phyloP scores from a whole-genome alignment of 2,113 vertebrate genomes.

The Poicephalus meyeri region DNA sequence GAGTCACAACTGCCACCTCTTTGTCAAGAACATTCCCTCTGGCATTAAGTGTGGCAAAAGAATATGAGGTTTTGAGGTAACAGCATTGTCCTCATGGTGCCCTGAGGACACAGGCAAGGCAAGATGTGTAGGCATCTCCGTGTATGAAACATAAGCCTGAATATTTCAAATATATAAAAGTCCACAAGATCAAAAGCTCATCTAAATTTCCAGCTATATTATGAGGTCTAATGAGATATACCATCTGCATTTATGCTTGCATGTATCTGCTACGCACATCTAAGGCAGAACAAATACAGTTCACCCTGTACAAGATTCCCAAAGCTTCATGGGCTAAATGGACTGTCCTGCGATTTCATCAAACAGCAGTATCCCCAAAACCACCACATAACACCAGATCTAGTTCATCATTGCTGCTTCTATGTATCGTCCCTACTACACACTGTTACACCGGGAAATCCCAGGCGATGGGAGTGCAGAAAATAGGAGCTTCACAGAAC shows the following conservation, averaged over 20 bases:
- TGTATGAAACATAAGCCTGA: background rate
- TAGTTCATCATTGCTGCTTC: background rate
- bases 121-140: background rate
- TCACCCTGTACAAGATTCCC: background rate
- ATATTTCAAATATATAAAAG: background rate
- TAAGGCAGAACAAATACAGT: background rate
- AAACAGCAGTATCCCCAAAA: background rate
- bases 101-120: background rate
- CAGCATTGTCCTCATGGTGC: background rate
- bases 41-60: background rate
- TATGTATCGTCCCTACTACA: background rate
- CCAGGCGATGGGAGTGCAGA: background rate
- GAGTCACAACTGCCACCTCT: background rate
- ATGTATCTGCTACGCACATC: background rate
- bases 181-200: background rate
- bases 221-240: background rate
- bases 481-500: background rate
- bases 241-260: background rate
- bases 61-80: background rate
- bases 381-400: background rate
- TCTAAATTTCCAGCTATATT: background rate
- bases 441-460: background rate
- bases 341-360: background rate
- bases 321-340: background rate
- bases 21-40: background rate